These are phyloP conservation scores for Fopius arisanus DNA, from an alignment of 1,140 invertebrate species.

Conservation along the genomic window DNA sequence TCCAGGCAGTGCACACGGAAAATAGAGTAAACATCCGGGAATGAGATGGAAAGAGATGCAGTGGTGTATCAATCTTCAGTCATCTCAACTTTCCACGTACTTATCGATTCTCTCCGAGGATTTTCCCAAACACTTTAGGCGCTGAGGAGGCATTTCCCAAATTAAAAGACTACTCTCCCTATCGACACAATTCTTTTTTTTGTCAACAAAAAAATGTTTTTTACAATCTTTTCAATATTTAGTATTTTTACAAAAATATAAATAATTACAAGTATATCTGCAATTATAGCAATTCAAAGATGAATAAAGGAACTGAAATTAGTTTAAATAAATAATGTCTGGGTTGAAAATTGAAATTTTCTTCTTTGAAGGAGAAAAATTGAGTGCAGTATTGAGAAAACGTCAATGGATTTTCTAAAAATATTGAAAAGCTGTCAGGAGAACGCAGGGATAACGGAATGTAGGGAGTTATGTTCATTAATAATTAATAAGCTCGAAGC, in stretches of 20 bases:
- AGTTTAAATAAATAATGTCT: too few species aligned
- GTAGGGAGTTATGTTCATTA: constrained; percentile 3
- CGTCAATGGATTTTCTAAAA: not conserved
- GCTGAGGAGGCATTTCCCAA: not conserved
- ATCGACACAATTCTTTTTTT: too few species aligned
- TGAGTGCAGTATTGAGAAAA: too few species aligned
- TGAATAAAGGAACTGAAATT: too few species aligned
- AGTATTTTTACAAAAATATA: too few species aligned
- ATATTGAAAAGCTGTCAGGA: not conserved
- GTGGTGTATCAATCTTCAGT: constrained; percentile 14
- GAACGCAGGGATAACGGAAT: constrained; percentile 34
- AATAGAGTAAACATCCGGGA: not conserved
- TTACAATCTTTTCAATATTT: too few species aligned
- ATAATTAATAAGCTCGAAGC: constrained; percentile 12
- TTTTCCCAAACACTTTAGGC: not conserved
- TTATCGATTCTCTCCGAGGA: constrained; percentile 17
- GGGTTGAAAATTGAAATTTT: too few species aligned
- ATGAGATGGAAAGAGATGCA: constrained; percentile 6
- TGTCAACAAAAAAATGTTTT: too few species aligned
- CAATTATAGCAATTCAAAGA: too few species aligned
- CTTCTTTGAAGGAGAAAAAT: too few species aligned
- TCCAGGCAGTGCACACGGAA: not conserved
- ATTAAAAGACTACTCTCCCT: not conserved
- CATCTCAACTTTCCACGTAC: constrained; percentile 26
- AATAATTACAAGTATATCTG: too few species aligned